phyloP scores from a whole-genome alignment of 2,797 vertebrate genomes.

The Anolis apletophallus region DNA sequence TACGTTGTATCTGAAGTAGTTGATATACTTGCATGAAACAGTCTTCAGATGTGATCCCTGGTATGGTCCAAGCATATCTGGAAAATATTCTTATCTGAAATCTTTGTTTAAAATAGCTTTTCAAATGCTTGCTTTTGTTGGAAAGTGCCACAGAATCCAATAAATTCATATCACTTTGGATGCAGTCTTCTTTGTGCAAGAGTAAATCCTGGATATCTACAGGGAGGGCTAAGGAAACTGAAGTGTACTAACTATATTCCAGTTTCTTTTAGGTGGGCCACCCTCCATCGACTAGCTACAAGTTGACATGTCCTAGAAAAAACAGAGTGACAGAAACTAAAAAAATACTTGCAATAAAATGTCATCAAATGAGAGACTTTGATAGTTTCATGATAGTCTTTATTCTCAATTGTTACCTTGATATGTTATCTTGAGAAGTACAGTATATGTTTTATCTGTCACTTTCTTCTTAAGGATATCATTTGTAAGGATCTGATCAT shows the following conservation, averaged over 20 bases:
- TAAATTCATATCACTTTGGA: background rate
- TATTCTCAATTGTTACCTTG: slow-evolving; percentile 6
- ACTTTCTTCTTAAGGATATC: slow-evolving; percentile 16
- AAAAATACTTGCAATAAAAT: background rate
- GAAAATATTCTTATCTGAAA: background rate
- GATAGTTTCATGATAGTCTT: slow-evolving; percentile 20
- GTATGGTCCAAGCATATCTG: background rate
- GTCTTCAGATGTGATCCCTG: background rate
- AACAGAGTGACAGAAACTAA: background rate
- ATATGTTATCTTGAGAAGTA: background rate
- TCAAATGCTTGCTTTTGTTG: background rate
- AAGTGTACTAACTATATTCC: background rate
- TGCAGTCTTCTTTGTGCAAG: background rate
- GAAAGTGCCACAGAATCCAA: background rate
- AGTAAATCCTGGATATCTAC: too few relatives aligned
- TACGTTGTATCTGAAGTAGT: background rate
- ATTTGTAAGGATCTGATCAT: background rate
- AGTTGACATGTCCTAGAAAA: background rate
- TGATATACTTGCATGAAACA: background rate
- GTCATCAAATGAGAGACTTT: background rate
- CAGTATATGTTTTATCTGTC: background rate
- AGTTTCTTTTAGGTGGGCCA: background rate
- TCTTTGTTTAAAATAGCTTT: background rate
- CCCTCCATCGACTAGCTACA: background rate
- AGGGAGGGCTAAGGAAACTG: background rate